Conservation (phyloP, 1,140 invertebrate genomes). For the Drosophila sp. region DNA sequence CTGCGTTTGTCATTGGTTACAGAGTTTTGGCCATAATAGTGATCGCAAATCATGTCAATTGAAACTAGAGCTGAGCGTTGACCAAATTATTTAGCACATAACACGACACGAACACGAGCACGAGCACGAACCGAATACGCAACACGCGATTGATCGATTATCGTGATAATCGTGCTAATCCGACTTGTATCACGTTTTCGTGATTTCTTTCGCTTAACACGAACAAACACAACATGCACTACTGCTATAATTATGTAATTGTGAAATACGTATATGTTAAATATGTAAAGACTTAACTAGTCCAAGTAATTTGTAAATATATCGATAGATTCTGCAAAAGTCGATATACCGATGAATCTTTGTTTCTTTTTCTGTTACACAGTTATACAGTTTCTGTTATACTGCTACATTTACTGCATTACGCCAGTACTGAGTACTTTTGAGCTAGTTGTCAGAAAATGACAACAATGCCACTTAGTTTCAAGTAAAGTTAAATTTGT, state of each 20-base stretch:
- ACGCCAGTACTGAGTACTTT: neutral
- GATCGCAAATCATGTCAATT: conserved; percentile 10
- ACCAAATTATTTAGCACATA: neutral
- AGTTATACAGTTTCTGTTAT: too few species aligned
- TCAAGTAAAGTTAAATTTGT: neutral
- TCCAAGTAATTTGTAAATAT: too few species aligned
- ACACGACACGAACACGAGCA: conserved; percentile 5
- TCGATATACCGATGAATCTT: too few species aligned
- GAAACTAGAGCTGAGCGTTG: conserved; percentile 6
- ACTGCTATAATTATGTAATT: too few species aligned
- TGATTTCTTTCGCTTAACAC: neutral
- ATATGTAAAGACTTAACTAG: neutral
- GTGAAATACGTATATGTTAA: too few species aligned
- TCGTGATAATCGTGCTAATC: conserved; percentile 1
- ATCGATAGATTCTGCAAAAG: too few species aligned
- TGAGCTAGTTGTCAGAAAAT: neutral
- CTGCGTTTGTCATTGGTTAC: neutral
- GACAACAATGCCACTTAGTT: neutral
- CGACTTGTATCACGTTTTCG: neutral
- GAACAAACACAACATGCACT: neutral
- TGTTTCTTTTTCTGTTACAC: too few species aligned
- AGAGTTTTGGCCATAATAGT: conserved; percentile 1
- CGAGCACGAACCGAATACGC: neutral
- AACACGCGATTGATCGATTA: conserved; percentile 1
- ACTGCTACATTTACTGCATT: too few species aligned